Conservation (phyloP, 2,797 vertebrate genomes). For the Mycteria americana region DNA sequence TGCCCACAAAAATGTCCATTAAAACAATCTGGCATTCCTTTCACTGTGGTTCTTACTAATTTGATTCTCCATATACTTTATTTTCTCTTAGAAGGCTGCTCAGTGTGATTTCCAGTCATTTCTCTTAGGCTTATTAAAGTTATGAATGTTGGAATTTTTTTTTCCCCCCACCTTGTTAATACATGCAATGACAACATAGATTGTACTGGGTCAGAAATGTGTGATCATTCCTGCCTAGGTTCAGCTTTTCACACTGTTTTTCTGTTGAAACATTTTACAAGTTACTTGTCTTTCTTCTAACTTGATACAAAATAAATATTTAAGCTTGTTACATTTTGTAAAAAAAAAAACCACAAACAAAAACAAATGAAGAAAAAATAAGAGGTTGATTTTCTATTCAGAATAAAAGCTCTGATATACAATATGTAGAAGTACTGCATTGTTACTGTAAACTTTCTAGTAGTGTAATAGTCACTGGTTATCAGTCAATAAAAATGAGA, state of each 20-base stretch:
- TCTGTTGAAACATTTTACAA: neutral
- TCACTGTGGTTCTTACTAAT: neutral
- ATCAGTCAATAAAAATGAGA: conserved; percentile 72
- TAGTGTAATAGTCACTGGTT: conserved; percentile 76
- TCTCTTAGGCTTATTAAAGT: conserved; percentile 42
- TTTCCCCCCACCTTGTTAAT: neutral
- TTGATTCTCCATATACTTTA: neutral
- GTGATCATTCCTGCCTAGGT: neutral
- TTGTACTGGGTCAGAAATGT: neutral
- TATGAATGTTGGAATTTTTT: neutral
- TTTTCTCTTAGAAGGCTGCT: conserved; percentile 11
- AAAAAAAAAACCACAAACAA: neutral
- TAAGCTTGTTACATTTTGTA: conserved; percentile 51
- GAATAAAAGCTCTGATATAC: conserved; percentile 65
- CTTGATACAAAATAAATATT: conserved; percentile 25
- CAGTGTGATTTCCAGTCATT: conserved; percentile 38
- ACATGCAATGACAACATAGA: neutral
- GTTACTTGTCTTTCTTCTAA: conserved; percentile 9
- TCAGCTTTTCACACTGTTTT: neutral
- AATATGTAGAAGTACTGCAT: conserved; percentile 70
- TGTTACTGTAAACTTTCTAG: conserved; percentile 82
- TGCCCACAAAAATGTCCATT: neutral
- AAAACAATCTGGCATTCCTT: neutral
- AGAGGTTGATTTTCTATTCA: conserved; percentile 69
- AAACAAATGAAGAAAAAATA: neutral